phyloP scores from a whole-genome alignment of 2,888 invertebrate genomes.

The Xestia c-nigrum region DNA sequence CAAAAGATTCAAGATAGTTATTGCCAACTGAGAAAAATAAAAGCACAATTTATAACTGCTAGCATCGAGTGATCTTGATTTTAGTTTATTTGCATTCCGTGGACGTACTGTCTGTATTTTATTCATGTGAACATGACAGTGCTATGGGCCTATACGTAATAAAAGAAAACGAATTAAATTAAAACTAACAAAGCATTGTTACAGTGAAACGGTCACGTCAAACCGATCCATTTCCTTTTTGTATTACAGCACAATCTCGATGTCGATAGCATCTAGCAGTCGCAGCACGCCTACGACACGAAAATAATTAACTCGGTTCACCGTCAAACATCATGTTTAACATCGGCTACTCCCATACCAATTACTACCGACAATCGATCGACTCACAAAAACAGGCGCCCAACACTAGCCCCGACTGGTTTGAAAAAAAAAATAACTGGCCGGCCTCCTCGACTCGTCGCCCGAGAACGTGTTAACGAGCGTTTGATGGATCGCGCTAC shows the following conservation, averaged over 20 bases:
- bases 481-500: conserved; percentile 86
- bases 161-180: conserved; percentile 69
- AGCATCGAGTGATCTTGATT: conserved; percentile 74
- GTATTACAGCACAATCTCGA: conserved; percentile 80
- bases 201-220: conserved; percentile 71
- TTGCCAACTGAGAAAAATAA: conserved; percentile 73
- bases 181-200: conserved; percentile 78
- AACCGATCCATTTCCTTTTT: conserved; percentile 84
- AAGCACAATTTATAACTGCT: conserved; percentile 71
- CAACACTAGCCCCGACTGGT: conserved; percentile 83
- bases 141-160: conserved; percentile 53
- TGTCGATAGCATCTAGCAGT: conserved; percentile 82
- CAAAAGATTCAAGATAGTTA: conserved; percentile 78
- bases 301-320: conserved; percentile 89
- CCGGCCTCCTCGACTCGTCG: conserved; percentile 70
- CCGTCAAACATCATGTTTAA: conserved; percentile 88
- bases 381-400: conserved; percentile 83
- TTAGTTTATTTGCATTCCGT: conserved; percentile 74
- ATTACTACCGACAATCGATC: conserved; percentile 88
- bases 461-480: conserved; percentile 86
- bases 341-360: conserved; percentile 89
- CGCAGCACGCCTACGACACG: conserved; percentile 86
- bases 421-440: conserved; percentile 73
- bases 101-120: conserved; percentile 56
- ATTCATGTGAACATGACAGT: conserved; percentile 60